phyloP scores from a whole-genome alignment of 2,797 vertebrate species.

The Uromys caudimaculatus region DNA sequence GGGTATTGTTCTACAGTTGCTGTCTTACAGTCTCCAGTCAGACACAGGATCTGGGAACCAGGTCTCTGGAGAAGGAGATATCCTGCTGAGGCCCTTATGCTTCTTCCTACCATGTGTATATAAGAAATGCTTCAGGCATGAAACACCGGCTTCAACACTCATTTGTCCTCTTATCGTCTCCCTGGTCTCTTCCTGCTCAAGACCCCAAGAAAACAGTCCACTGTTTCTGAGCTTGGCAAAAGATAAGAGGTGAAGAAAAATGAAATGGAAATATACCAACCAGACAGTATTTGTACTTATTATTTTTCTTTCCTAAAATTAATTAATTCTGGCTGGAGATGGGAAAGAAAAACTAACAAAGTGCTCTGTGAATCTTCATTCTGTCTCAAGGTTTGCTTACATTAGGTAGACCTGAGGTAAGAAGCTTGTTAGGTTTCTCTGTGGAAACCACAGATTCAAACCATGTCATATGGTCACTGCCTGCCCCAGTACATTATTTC shows the following conservation, averaged over 20 bases:
- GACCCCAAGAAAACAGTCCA: constrained; percentile 72
- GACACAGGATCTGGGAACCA: not conserved
- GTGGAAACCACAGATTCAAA: constrained; percentile 66
- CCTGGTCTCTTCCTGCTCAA: constrained; percentile 77
- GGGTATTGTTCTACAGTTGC: not conserved
- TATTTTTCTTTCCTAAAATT: constrained; percentile 84
- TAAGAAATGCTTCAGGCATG: constrained; percentile 74
- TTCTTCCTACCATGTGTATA: constrained; percentile 34
- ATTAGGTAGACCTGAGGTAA: constrained; percentile 60
- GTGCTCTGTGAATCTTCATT: constrained; percentile 55
- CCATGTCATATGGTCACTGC: constrained; percentile 50
- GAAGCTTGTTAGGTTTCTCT: constrained; percentile 53
- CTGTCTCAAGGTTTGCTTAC: constrained; percentile 55
- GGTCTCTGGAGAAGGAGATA: not conserved
- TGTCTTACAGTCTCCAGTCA: not conserved
- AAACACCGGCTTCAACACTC: constrained; percentile 44
- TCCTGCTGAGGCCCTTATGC: not conserved
- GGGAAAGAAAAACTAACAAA: constrained; percentile 76
- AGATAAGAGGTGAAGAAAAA: constrained; percentile 81
- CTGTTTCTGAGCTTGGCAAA: constrained; percentile 75
- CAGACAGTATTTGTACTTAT: constrained; percentile 76
- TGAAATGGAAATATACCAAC: constrained; percentile 77
- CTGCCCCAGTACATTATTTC: constrained; percentile 4
- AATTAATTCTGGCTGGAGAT: constrained; percentile 84
- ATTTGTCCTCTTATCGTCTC: constrained; percentile 75